Evolutionary conservation across 2,888 invertebrate species (phyloP).

Genomic region (Erebia palarica): DNA sequence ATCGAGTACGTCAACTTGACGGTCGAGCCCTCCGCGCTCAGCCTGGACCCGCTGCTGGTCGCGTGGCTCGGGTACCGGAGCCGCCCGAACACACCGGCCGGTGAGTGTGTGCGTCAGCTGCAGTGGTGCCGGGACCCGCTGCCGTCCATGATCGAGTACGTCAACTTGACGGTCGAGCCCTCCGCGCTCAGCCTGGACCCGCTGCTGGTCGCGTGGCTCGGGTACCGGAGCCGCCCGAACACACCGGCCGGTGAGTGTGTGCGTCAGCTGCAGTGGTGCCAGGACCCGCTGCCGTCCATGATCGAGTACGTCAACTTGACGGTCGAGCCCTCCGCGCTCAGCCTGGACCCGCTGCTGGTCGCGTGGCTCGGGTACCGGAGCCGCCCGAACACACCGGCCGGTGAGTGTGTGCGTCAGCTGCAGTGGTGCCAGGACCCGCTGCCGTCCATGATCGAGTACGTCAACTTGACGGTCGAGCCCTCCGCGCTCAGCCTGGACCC

Average conservation of each 20-base stretch:
- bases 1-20: slow-evolving; percentile 63
- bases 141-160: slow-evolving; percentile 54
- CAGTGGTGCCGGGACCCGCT: slow-evolving; percentile 55
- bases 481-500: slow-evolving; percentile 80
- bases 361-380: slow-evolving; percentile 84
- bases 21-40: slow-evolving; percentile 59
- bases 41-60: slow-evolving; percentile 85
- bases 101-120: no score
- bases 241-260: slow-evolving; percentile 36
- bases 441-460: slow-evolving; percentile 54
- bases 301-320: slow-evolving; percentile 63
- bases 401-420: no score
- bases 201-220: slow-evolving; percentile 84
- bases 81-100: slow-evolving; percentile 39
- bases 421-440: slow-evolving; percentile 55
- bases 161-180: slow-evolving; percentile 62
- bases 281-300: slow-evolving; percentile 36
- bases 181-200: slow-evolving; percentile 80
- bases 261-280: slow-evolving; percentile 62
- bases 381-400: slow-evolving; percentile 39
- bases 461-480: slow-evolving; percentile 62
- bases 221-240: slow-evolving; percentile 70
- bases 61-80: slow-evolving; percentile 84
- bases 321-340: slow-evolving; percentile 59
- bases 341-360: slow-evolving; percentile 85